Percentiles rank a stretch among this genome's conserved stretches.
Conservation (phyloP, 1,140 invertebrate genomes). For the Diachasma alloeum region DNA sequence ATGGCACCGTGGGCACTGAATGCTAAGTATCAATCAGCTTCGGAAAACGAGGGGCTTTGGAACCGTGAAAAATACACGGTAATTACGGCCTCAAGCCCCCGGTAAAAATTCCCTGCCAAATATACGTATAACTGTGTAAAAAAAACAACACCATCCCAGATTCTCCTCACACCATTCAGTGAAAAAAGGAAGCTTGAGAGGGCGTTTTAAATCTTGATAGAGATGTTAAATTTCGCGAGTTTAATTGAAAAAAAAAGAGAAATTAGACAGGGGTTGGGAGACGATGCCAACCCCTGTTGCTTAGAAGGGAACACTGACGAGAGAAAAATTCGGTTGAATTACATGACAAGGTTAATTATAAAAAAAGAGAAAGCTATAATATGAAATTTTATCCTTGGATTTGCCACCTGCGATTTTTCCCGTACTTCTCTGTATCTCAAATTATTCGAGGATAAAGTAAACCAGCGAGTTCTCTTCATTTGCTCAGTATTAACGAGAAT, state of each 20-base stretch:
- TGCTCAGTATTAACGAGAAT: conserved; percentile 7
- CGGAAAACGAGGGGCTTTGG: conserved; percentile 25
- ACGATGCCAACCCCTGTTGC: background rate
- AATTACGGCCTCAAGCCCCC: conserved; percentile 52
- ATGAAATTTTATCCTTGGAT: background rate
- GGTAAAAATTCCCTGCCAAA: conserved; percentile 35
- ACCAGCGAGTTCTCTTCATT: background rate
- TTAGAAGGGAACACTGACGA: background rate
- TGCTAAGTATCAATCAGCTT: conserved; percentile 63
- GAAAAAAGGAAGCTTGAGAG: background rate
- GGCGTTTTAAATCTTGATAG: conserved; percentile 25
- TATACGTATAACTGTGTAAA: conserved; percentile 29
- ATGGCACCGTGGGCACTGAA: conserved; percentile 38
- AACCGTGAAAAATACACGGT: conserved; percentile 61
- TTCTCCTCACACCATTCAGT: background rate
- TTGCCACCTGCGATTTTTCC: conserved; percentile 9
- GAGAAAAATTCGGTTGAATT: conserved; percentile 2
- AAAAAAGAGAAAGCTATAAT: background rate
- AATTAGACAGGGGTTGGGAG: background rate
- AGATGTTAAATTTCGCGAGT: conserved; percentile 34
- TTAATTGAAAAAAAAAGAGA: conserved; percentile 30
- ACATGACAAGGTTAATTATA: conserved; percentile 12
- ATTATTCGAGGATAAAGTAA: conserved; percentile 20
- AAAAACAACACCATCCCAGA: background rate
- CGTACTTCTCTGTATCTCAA: conserved; percentile 6